Evolutionary conservation across 2,113 vertebrate species (phyloP).

Genomic region (Corynorhinus townsendii): DNA sequence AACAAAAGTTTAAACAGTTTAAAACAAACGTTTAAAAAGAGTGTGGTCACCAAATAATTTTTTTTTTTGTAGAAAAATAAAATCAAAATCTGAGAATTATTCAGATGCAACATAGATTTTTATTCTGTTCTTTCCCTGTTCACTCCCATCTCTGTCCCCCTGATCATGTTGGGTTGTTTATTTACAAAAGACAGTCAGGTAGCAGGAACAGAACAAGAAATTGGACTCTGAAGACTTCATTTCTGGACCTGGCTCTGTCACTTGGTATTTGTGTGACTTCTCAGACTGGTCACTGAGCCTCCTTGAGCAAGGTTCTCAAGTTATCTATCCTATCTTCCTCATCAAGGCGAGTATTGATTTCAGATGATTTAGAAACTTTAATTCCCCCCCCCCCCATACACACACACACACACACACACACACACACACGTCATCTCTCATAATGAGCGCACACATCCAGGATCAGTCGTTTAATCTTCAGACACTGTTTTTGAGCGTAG

Average conservation of each 20-base stretch:
- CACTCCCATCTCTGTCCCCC: not conserved
- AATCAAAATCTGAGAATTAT: slow-evolving; percentile 11
- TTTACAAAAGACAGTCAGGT: not conserved
- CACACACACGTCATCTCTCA: not conserved
- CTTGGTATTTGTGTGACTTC: not conserved
- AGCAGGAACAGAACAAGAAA: slow-evolving; percentile 5
- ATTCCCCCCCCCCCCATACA: not conserved
- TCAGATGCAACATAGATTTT: slow-evolving; percentile 3
- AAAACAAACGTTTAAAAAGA: slow-evolving; percentile 35
- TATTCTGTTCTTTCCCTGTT: not conserved
- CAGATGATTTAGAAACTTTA: not conserved
- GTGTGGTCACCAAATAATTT: not conserved
- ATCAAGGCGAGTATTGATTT: not conserved
- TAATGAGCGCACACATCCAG: not conserved
- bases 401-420: too few relatives aligned
- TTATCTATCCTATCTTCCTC: not conserved
- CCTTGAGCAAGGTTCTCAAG: not conserved
- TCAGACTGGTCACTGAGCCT: not conserved
- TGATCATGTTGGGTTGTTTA: not conserved
- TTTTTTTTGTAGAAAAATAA: slow-evolving; percentile 42
- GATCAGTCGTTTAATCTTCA: not conserved
- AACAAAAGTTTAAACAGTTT: slow-evolving; percentile 41
- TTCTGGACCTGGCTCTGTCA: not conserved
- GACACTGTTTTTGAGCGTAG: not conserved
- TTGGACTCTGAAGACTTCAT: not conserved